A percentile compares a stretch with the other conserved stretches of the same genome.
These are phyloP conservation scores for Prolemur simus DNA, from an alignment of 2,113 vertebrate genomes.

Conservation along the genomic window DNA sequence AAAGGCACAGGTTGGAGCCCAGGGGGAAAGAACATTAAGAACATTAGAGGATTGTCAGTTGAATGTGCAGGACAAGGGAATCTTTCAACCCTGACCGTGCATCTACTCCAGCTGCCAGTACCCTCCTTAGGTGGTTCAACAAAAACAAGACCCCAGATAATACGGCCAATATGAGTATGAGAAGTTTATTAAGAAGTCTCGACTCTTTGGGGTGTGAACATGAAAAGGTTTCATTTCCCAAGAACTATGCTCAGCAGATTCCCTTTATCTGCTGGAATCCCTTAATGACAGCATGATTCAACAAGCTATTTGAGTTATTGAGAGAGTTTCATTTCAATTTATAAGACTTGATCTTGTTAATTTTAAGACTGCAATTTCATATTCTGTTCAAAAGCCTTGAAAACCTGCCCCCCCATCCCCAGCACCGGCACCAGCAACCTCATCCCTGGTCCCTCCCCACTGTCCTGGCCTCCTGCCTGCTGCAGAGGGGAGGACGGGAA, in stretches of 20 bases:
- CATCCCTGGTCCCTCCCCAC: neutral
- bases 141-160: neutral
- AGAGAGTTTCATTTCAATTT: neutral
- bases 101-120: neutral
- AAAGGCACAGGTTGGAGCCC: neutral
- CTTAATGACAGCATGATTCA: neutral
- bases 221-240: neutral
- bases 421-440: neutral
- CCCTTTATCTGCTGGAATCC: neutral
- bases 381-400: neutral
- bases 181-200: neutral
- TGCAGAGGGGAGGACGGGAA: no score
- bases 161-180: rapidly evolving
- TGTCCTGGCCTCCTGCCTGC: neutral
- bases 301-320: neutral
- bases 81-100: neutral
- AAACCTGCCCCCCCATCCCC: no score
- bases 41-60: neutral
- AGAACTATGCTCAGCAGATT: neutral
- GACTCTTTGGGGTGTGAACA: neutral
- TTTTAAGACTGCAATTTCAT: neutral
- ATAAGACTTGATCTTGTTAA: neutral
- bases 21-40: no score
- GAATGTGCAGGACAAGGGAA: neutral
- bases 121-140: neutral